Evolutionary conservation across 30 jellyfish, hydroid and myxozoan genomes (phyloP).

Genomic region (Clytia hemisphaerica): DNA sequence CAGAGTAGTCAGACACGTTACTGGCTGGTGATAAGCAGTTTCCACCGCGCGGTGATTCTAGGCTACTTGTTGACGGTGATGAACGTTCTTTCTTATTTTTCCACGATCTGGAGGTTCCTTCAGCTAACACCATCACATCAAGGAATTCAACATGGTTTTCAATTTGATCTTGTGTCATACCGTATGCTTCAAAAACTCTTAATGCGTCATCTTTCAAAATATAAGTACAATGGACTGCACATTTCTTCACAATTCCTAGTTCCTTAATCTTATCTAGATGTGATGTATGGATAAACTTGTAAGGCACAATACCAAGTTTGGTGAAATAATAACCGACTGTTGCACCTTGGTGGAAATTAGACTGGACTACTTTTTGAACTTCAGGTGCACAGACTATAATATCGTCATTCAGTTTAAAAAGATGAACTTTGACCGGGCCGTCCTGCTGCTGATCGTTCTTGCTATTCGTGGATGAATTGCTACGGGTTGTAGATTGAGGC

Average conservation of each 20-base stretch:
- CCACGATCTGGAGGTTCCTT: conserved; percentile 35
- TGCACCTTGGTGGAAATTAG: conserved; percentile 94
- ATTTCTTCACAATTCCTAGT: conserved; percentile 74
- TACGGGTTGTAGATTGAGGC: conserved; percentile 31
- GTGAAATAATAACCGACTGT: conserved; percentile 92
- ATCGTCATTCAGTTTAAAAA: conserved; percentile 43
- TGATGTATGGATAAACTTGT: conserved; percentile 78
- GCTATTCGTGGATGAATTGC: conserved; percentile 24
- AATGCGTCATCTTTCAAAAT: conserved; percentile 64
- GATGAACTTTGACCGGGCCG: conserved; percentile 60
- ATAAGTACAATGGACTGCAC: conserved; percentile 97
- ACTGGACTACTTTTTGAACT: conserved; percentile 86
- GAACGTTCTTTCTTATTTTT: conserved; percentile 2
- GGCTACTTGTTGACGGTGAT: not conserved
- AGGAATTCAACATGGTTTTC: conserved; percentile 66
- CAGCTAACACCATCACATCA: conserved; percentile 50
- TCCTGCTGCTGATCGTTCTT: conserved; percentile 11
- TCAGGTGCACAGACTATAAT: conserved; percentile 97
- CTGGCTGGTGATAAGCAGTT: conserved; percentile 17
- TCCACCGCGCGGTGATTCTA: not conserved
- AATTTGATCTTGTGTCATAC: conserved; percentile 76
- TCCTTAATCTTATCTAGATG: conserved; percentile 87
- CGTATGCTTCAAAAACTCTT: conserved; percentile 94
- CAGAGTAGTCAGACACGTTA: conserved; percentile 4
- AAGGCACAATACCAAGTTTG: conserved; percentile 95